Percentiles rank a stretch among this genome's conserved stretches.
These are phyloP conservation scores for Byasa hedistus DNA, from an alignment of 2,888 invertebrate species.

Conservation along the genomic window DNA sequence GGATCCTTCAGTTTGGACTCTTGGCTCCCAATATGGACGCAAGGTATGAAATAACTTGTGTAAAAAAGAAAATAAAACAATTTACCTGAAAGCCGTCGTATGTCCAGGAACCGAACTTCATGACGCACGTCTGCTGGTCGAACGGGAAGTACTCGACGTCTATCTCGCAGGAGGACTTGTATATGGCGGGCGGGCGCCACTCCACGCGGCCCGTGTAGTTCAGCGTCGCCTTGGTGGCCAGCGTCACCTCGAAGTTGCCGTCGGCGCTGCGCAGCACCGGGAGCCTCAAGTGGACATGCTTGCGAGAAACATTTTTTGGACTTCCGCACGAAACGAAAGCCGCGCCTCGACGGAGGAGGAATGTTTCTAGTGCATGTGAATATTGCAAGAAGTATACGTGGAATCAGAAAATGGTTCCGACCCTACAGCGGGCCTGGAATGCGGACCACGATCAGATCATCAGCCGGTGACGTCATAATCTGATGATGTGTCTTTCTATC, in stretches of 20 bases:
- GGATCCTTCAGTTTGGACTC: slow-evolving; percentile 45
- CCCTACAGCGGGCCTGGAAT: too few species aligned
- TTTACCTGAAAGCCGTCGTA: slow-evolving; percentile 98
- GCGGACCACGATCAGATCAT: too few species aligned
- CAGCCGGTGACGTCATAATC: not conserved
- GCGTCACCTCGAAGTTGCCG: slow-evolving; percentile 96
- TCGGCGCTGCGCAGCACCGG: slow-evolving; percentile 87
- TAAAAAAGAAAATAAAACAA: slow-evolving; percentile 67
- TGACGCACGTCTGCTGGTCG: slow-evolving; percentile 96
- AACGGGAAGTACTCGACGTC: slow-evolving; percentile 97
- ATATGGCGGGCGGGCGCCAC: slow-evolving; percentile 98
- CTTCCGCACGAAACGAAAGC: too few species aligned
- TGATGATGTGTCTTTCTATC: slow-evolving; percentile 2
- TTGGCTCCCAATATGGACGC: too few species aligned
- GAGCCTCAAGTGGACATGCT: slow-evolving; percentile 47
- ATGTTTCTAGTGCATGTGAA: too few species aligned
- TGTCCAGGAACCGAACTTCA: slow-evolving; percentile 98
- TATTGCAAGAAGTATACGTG: too few species aligned
- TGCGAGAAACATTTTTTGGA: slow-evolving; percentile 36
- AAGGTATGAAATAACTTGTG: too few species aligned
- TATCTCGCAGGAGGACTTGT: slow-evolving; percentile 96
- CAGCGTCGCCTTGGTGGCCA: slow-evolving; percentile 95
- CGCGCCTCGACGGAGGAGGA: slow-evolving; percentile 28
- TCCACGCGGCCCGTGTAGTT: slow-evolving; percentile 94
- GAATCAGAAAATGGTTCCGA: too few species aligned